These are phyloP conservation scores for Gobiocypris rarus DNA, from an alignment of 2,113 vertebrate genomes.

Conservation along the genomic window DNA sequence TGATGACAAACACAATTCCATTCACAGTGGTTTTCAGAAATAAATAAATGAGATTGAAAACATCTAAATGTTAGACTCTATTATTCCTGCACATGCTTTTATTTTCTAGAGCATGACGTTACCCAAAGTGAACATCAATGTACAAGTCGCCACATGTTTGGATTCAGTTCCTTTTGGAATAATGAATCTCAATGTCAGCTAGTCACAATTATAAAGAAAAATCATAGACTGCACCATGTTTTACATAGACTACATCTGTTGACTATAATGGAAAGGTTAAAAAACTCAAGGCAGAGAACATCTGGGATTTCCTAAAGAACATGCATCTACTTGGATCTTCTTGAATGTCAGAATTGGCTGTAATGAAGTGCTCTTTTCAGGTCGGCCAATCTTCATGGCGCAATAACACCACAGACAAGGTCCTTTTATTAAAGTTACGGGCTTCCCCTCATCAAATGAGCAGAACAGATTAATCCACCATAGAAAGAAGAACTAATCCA, in stretches of 20 bases:
- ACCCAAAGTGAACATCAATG: slow-evolving; percentile 24
- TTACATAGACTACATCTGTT: neutral
- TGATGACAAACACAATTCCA: slow-evolving; percentile 68
- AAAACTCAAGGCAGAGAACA: neutral
- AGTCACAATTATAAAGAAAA: slow-evolving; percentile 32
- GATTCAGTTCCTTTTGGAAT: slow-evolving; percentile 23
- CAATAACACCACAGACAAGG: neutral
- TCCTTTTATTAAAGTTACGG: neutral
- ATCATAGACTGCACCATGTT: no score
- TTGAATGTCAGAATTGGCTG: neutral
- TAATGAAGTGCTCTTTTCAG: neutral
- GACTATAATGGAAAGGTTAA: neutral
- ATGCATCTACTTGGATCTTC: neutral
- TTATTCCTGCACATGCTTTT: slow-evolving; percentile 29
- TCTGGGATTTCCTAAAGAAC: neutral
- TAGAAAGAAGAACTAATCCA: slow-evolving; percentile 10
- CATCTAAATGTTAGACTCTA: slow-evolving; percentile 13
- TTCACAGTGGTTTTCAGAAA: slow-evolving; percentile 55
- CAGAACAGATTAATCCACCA: neutral
- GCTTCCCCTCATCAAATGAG: neutral
- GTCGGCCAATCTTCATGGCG: neutral
- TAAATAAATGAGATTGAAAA: slow-evolving; percentile 46
- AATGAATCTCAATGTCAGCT: slow-evolving; percentile 38
- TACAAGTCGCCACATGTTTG: slow-evolving; percentile 37
- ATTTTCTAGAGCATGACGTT: slow-evolving; percentile 37